Evolutionary conservation across 2,888 invertebrate species (phyloP).

Genomic region (Hemaris fuciformis): DNA sequence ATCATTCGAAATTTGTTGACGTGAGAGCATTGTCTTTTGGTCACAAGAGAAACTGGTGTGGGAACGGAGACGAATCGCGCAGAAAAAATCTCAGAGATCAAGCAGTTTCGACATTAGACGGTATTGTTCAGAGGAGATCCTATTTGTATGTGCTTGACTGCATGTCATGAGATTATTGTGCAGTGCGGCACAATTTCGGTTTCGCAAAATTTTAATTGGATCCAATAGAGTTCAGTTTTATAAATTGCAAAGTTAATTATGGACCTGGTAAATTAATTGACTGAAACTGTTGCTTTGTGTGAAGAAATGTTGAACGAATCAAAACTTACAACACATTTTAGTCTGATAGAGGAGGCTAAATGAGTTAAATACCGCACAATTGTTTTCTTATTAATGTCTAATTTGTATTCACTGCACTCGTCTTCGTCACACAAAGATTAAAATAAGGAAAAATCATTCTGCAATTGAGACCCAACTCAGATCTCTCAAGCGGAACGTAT

Average conservation of each 20-base stretch:
- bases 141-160: slow-evolving; percentile 36
- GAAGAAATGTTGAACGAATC: not conserved
- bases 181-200: slow-evolving; percentile 9
- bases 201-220: not conserved
- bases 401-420: not conserved
- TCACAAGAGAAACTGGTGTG: slow-evolving; percentile 69
- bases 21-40: slow-evolving; percentile 64
- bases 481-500: not conserved
- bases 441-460: not conserved
- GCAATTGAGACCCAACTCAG: not conserved
- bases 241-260: slow-evolving; percentile 2
- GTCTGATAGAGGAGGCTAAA: not conserved
- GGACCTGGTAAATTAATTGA: not conserved
- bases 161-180: slow-evolving; percentile 18
- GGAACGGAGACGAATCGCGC: slow-evolving; percentile 53
- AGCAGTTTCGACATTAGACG: slow-evolving; percentile 52
- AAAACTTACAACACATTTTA: not conserved
- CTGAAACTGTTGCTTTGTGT: slow-evolving; percentile 1
- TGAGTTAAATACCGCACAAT: not conserved
- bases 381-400: not conserved
- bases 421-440: not conserved
- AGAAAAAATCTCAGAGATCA: slow-evolving; percentile 65
- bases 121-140: slow-evolving; percentile 60
- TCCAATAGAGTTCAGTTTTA: not conserved
- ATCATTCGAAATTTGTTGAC: slow-evolving; percentile 31